These are phyloP conservation scores for Rotaria magnacalcarata DNA, from an alignment of 2,888 invertebrate species.

Conservation along the genomic window DNA sequence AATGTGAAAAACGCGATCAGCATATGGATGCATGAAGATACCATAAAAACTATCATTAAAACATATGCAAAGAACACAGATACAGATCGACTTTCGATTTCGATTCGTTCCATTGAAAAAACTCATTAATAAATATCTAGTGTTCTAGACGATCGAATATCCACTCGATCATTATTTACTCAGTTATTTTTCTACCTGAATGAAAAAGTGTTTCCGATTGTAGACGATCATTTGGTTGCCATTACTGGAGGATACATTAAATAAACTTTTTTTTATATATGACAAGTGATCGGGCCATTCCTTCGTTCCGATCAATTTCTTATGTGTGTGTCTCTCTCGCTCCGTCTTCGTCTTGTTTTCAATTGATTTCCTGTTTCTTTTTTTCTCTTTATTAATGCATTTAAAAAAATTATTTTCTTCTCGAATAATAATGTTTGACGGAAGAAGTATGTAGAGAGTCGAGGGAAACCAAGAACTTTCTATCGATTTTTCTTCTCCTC, in stretches of 20 bases:
- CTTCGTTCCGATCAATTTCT: background rate
- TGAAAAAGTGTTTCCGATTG: constrained; percentile 22
- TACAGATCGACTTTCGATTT: background rate
- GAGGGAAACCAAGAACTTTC: background rate
- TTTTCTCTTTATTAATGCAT: background rate
- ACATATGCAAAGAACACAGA: background rate
- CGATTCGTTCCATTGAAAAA: background rate
- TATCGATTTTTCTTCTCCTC: background rate
- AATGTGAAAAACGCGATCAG: background rate
- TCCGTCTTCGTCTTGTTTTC: background rate
- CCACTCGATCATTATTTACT: background rate
- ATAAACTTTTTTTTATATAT: background rate
- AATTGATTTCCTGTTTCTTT: background rate
- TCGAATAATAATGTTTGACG: background rate
- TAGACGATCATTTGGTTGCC: background rate
- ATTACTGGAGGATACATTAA: constrained; percentile 4
- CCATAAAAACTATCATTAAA: background rate
- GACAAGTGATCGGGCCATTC: background rate
- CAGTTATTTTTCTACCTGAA: background rate
- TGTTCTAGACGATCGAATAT: background rate
- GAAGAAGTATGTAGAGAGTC: background rate
- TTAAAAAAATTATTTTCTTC: constrained; percentile 19
- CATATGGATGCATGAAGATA: background rate
- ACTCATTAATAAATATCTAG: background rate
- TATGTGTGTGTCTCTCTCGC: background rate